Evolutionary conservation across 2,113 vertebrate genomes (phyloP).

Genomic region (Seriola quinqueradiata): DNA sequence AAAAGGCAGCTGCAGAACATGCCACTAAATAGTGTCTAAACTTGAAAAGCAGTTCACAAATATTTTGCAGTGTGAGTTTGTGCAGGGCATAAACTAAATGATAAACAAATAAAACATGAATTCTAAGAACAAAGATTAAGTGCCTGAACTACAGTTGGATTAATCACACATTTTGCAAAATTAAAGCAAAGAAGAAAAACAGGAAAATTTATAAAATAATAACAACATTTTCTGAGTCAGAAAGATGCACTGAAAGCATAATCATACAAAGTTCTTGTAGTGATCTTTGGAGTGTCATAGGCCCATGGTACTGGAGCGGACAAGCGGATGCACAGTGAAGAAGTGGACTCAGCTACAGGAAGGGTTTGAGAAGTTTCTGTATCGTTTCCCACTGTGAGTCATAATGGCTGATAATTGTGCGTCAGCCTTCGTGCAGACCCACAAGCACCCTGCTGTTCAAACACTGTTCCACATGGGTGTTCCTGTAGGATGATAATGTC

Average conservation of each 20-base stretch:
- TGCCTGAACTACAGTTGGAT: background rate
- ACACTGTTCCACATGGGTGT: background rate
- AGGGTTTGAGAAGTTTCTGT: constrained; percentile 9
- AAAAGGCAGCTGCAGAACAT: background rate
- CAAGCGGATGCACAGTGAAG: background rate
- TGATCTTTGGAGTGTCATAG: no score
- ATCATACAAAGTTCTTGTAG: background rate
- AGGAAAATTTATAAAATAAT: background rate
- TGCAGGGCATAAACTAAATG: background rate
- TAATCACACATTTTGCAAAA: background rate
- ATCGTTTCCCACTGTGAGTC: constrained; percentile 16
- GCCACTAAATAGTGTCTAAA: background rate
- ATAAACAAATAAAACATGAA: background rate
- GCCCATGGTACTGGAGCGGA: background rate
- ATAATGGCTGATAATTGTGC: background rate
- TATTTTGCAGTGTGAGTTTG: background rate
- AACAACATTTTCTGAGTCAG: background rate
- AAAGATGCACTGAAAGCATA: background rate
- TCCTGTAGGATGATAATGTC: background rate
- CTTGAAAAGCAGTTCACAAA: background rate
- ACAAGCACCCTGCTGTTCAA: constrained; percentile 14
- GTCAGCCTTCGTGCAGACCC: background rate
- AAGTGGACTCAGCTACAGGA: constrained; percentile 34
- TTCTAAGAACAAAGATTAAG: background rate
- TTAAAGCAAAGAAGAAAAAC: background rate